These are phyloP conservation scores for Lycopodina hypogea DNA, from an alignment of 37 sponge, comb jelly and placozoan genomes.

Conservation along the genomic window DNA sequence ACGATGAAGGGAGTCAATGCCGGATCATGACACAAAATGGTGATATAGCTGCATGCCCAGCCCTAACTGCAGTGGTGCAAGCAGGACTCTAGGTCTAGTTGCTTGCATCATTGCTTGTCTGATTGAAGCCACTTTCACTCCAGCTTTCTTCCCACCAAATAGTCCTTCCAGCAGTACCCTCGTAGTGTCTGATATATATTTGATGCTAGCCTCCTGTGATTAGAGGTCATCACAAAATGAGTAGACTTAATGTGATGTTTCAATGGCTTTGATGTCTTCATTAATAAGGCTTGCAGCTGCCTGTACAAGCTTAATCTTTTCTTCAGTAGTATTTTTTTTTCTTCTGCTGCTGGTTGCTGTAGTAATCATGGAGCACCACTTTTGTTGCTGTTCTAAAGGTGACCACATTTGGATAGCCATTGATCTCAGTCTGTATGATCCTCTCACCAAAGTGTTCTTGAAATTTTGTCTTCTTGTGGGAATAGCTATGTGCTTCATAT, in stretches of 20 bases:
- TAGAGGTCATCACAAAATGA: slow-evolving; percentile 10
- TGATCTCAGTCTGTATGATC: slow-evolving; percentile 42
- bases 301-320: slow-evolving; percentile 29
- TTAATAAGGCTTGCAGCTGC: slow-evolving; percentile 43
- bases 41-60: slow-evolving; percentile 42
- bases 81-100: slow-evolving; percentile 31
- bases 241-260: slow-evolving; percentile 37
- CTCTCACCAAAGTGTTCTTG: slow-evolving; percentile 39
- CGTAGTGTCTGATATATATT: slow-evolving; percentile 19
- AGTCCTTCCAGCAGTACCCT: slow-evolving; percentile 20
- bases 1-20: slow-evolving; percentile 38
- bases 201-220: slow-evolving; percentile 19
- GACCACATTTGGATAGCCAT: slow-evolving; percentile 43
- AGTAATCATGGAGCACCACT: slow-evolving; percentile 40
- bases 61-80: slow-evolving; percentile 39
- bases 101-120: no score
- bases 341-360: slow-evolving; percentile 13
- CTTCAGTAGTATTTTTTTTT: neutral
- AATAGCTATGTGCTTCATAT: slow-evolving; percentile 14
- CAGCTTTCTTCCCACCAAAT: slow-evolving; percentile 22
- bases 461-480: slow-evolving; percentile 25
- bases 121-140: slow-evolving; percentile 27
- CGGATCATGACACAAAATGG: slow-evolving; percentile 41
- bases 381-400: slow-evolving; percentile 34
- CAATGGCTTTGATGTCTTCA: slow-evolving; percentile 41